Conservation (phyloP, 2,888 invertebrate genomes). For the Sesamia inferens region DNA sequence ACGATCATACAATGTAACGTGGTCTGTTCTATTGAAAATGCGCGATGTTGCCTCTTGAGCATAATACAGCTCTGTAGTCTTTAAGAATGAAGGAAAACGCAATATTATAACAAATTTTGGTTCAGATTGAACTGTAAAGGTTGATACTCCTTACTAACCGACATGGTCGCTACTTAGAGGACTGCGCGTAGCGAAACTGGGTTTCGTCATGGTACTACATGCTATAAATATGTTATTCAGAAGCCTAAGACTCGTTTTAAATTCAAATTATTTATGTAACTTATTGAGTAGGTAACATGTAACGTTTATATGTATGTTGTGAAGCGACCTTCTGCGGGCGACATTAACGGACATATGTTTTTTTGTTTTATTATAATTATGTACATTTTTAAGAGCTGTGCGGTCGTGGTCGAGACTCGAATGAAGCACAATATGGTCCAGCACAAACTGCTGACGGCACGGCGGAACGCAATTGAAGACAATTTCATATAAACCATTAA, state of each 20-base stretch:
- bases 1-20: conserved; percentile 46
- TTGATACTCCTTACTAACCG: conserved; percentile 14
- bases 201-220: conserved; percentile 69
- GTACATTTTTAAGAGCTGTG: conserved; percentile 47
- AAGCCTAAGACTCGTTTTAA: conserved; percentile 89
- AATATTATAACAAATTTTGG: conserved; percentile 26
- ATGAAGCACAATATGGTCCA: conserved; percentile 23
- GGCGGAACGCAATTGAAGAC: no score
- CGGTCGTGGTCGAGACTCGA: conserved; percentile 29
- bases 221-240: conserved; percentile 78
- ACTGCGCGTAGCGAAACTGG: conserved; percentile 64
- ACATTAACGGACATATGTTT: conserved; percentile 71
- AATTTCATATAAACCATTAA: no score
- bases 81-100: conserved; percentile 40
- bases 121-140: conserved; percentile 54
- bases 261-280: conserved; percentile 90
- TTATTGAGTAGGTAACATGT: conserved; percentile 87
- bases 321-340: conserved; percentile 73
- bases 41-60: conserved; percentile 57
- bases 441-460: no score
- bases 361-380: conserved; percentile 67
- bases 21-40: conserved; percentile 53
- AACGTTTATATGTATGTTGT: conserved; percentile 78
- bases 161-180: conserved; percentile 57
- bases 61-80: conserved; percentile 48